Conservation (phyloP, 1,140 invertebrate species). For the Chironomus striatipennis region DNA sequence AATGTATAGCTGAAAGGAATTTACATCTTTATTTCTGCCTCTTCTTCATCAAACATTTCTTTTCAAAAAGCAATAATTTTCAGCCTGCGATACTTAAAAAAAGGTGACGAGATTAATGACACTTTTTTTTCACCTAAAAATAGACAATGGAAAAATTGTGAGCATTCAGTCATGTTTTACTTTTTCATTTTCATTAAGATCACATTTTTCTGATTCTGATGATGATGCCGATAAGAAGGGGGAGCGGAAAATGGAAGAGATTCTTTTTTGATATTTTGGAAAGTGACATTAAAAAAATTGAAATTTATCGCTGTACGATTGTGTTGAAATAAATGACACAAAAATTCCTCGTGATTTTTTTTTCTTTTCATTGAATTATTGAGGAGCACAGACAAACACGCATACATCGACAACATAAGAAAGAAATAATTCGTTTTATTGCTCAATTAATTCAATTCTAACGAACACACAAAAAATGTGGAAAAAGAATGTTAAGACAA, state of each 20-base stretch:
- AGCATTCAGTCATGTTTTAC: too few relatives aligned
- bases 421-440: background rate
- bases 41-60: too few relatives aligned
- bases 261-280: background rate
- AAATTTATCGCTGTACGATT: background rate
- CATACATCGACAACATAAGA: too few relatives aligned
- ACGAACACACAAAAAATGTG: too few relatives aligned
- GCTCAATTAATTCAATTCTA: conserved; percentile 8
- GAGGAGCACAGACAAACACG: too few relatives aligned
- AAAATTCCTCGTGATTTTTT: background rate
- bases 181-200: too few relatives aligned
- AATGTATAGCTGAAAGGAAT: too few relatives aligned
- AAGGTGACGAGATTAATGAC: conserved; percentile 4
- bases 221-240: too few relatives aligned
- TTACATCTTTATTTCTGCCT: too few relatives aligned
- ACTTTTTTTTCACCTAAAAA: background rate
- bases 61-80: too few relatives aligned
- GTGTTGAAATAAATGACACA: background rate
- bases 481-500: too few relatives aligned
- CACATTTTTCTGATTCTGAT: too few relatives aligned
- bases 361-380: background rate
- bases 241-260: background rate
- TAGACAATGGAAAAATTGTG: background rate
- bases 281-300: background rate
- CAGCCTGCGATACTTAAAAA: background rate